phyloP scores from a whole-genome alignment of 2,797 vertebrate species.

The Notolepis coatsorum region DNA sequence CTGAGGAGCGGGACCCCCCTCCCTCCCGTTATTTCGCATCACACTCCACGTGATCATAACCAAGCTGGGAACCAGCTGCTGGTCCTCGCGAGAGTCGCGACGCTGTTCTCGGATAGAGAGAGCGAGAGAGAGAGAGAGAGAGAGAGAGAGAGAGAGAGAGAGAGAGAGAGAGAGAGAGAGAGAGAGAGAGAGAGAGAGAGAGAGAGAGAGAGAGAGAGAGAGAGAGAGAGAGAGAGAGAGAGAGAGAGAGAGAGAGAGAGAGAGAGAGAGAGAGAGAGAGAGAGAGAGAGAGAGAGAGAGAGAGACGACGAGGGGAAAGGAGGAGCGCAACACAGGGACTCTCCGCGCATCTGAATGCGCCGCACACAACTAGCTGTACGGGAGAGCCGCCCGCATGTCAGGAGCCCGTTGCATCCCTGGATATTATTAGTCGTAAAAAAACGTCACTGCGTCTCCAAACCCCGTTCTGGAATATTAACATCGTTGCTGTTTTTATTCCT shows the following conservation, averaged over 20 bases:
- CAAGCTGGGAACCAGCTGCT: slow-evolving; percentile 73
- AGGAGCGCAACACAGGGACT: slow-evolving; percentile 26
- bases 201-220: slow-evolving; percentile 20
- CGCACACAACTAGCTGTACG: slow-evolving; percentile 54
- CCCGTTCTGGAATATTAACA: slow-evolving; percentile 66
- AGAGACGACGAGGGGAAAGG: slow-evolving; percentile 10
- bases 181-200: slow-evolving; percentile 23
- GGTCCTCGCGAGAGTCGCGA: slow-evolving; percentile 38
- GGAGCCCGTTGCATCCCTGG: slow-evolving; percentile 63
- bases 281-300: slow-evolving; percentile 37
- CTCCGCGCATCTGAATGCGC: slow-evolving; percentile 58
- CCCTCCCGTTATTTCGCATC: slow-evolving; percentile 46
- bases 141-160: slow-evolving; percentile 28
- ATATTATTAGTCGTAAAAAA: slow-evolving; percentile 61
- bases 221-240: slow-evolving; percentile 17
- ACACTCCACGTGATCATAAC: slow-evolving; percentile 75
- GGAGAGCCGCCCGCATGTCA: slow-evolving; percentile 45
- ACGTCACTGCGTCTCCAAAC: slow-evolving; percentile 40
- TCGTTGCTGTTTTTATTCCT: slow-evolving; percentile 28
- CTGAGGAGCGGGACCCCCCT: slow-evolving; percentile 21
- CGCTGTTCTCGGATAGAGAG: slow-evolving; percentile 49
- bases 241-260: no score
- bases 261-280: slow-evolving; percentile 36
- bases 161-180: slow-evolving; percentile 40
- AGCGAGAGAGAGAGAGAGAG: slow-evolving; percentile 19